Evolutionary conservation across 2,888 invertebrate genomes (phyloP).

Genomic region (Idaea aversata): DNA sequence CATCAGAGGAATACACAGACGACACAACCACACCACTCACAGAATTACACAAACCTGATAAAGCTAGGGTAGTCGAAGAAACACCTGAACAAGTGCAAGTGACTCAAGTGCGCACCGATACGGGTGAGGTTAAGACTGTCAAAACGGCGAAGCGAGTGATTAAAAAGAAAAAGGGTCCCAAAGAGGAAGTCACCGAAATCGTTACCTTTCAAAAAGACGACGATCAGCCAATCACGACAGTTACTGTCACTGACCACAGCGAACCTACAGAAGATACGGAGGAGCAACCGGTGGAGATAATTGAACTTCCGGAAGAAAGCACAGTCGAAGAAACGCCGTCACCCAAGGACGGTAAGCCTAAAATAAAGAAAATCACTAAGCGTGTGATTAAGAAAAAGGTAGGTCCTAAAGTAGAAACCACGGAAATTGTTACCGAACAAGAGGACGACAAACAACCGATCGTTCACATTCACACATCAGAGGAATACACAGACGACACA

Average conservation of each 20-base stretch:
- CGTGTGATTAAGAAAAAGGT: background rate
- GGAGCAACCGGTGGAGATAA: background rate
- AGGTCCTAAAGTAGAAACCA: background rate
- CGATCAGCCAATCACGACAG: background rate
- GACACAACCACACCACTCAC: background rate
- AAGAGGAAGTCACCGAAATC: slow-evolving; percentile 34
- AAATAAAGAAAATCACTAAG: background rate
- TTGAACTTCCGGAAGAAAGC: background rate
- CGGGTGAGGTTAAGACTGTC: background rate
- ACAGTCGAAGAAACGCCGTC: background rate
- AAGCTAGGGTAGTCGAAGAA: background rate
- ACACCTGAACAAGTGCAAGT: background rate
- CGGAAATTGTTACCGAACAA: background rate
- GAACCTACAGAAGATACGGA: background rate
- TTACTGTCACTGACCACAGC: background rate
- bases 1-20: background rate
- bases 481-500: background rate
- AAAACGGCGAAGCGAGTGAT: background rate
- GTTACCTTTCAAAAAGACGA: slow-evolving; percentile 10
- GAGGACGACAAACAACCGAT: background rate
- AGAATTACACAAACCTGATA: background rate
- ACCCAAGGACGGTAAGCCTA: background rate
- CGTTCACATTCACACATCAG: background rate
- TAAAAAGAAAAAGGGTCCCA: slow-evolving; percentile 11
- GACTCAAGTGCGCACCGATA: background rate